Conservation (phyloP, 1,140 invertebrate species). For the Leptoteleia sp. region DNA sequence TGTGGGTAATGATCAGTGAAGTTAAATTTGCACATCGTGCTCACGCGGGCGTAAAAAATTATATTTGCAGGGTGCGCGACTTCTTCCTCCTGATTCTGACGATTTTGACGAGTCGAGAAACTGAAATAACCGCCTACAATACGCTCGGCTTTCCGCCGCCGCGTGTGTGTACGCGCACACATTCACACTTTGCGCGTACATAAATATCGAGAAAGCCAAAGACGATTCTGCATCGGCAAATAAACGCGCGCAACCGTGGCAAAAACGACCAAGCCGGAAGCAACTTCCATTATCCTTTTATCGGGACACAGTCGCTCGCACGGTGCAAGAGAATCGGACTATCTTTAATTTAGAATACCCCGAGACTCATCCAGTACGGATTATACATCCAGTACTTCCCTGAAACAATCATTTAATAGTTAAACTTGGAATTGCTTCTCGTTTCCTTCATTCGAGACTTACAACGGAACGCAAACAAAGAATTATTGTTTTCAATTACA, state of each 20-base stretch:
- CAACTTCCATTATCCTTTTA: conserved; percentile 67
- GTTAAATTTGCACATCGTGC: conserved; percentile 28
- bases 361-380: conserved; percentile 16
- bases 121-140: conserved; percentile 67
- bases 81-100: conserved; percentile 49
- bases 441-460: no score
- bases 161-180: conserved; percentile 26
- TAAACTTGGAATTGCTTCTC: no score
- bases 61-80: conserved; percentile 52
- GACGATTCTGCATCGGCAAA: conserved; percentile 62
- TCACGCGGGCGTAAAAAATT: conserved; percentile 58
- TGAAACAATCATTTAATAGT: neutral
- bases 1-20: conserved; percentile 39
- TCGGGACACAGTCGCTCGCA: conserved; percentile 62
- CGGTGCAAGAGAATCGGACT: conserved; percentile 45
- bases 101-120: conserved; percentile 58
- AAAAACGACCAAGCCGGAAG: conserved; percentile 62
- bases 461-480: no score
- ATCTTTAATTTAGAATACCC: conserved; percentile 31
- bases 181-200: conserved; percentile 24
- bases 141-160: conserved; percentile 57
- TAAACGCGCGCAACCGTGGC: conserved; percentile 68
- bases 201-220: conserved; percentile 61
- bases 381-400: conserved; percentile 20
- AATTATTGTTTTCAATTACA: no score